Base-by-base conservation (phyloP, 2,888 invertebrate genomes). In the Scelioninae gen. 1 region DNA sequence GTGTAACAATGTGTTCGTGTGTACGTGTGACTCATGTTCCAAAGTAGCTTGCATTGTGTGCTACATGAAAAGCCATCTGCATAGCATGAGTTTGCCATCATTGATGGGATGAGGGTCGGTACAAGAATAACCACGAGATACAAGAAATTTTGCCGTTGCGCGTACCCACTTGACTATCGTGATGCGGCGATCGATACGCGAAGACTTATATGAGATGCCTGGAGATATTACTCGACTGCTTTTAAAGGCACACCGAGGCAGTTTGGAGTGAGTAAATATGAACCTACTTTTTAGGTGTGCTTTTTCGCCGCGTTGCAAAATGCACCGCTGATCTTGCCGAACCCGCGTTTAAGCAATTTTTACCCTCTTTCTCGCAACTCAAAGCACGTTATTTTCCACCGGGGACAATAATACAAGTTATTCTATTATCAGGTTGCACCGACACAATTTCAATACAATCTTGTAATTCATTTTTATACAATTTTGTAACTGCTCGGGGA, bases 61-160 rank as follows among this genome's bases (percentile, higher is more conserved):
- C 23, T n/a, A 23, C 23, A 58, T 53, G 62, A 71, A 68, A 58
- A 75, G 74, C 68, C 68, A 60, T 62, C 51, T 60, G 32, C 68
- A 60, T 65, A 31, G 49, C 60, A 38, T 9, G 66, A 74, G 80
- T 66, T 68, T 49, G 74, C 53, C 80, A 55, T 80, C 72, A 53
- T 66, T 13, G 65, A 40, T 65, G 78, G 63, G 60, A 63, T 32
- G 69, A 53, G 72, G 38, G 66, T 53, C 62, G 66, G 34, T 47
- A 32, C 75, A 56, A 76, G 71, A 71, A 82, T 82, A 82, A 82
- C 76, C 71, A 47, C 58, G 76, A 63, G 81, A 71, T 76, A 74
- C 68, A 76, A 76, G 74, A 66, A 71, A 74, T 66, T 80, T 74
- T 45, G 53, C 66, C 69, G 60, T n/a, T 53, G 66, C 79, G 71